Evolutionary conservation across 2,888 invertebrate genomes (phyloP).

Genomic region (Anthrax anthrax): DNA sequence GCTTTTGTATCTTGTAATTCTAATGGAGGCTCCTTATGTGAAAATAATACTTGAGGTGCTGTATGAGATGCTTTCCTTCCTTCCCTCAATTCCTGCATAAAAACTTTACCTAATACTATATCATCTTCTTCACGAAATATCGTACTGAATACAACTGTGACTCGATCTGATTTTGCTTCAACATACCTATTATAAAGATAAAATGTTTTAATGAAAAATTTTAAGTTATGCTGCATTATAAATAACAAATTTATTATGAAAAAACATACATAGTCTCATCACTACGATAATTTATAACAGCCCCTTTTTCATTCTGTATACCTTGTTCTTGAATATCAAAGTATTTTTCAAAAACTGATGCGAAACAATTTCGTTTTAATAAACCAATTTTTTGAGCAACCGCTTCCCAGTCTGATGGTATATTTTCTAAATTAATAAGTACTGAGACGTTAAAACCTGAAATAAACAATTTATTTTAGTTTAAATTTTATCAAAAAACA

Average conservation of each 20-base stretch:
- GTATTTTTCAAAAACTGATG: conserved; percentile 98
- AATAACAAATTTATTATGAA: no score
- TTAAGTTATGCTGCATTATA: no score
- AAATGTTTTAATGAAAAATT: neutral
- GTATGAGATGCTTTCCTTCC: conserved; percentile 92
- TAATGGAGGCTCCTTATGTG: conserved; percentile 91
- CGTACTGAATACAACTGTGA: conserved; percentile 98
- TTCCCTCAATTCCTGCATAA: conserved; percentile 98
- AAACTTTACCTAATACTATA: conserved; percentile 96
- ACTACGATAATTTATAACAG: conserved; percentile 95
- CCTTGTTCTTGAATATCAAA: conserved; percentile 94
- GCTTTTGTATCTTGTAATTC: conserved; percentile 91
- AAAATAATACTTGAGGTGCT: conserved; percentile 79
- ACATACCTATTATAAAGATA: conserved; percentile 60
- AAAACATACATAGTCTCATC: conserved; percentile 89
- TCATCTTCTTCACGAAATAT: conserved; percentile 98
- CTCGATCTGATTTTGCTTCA: conserved; percentile 94
- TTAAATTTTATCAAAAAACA: no score
- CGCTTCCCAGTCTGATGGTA: conserved; percentile 80
- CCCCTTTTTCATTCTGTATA: conserved; percentile 78
- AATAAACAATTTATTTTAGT: no score
- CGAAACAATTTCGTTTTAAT: conserved; percentile 96
- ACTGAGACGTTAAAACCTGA: conserved; percentile 89
- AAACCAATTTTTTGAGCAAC: conserved; percentile 85
- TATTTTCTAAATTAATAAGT: conserved; percentile 79